Evolutionary conservation across 2,888 invertebrate species (phyloP).

Genomic region (Melanophora roralis): DNA sequence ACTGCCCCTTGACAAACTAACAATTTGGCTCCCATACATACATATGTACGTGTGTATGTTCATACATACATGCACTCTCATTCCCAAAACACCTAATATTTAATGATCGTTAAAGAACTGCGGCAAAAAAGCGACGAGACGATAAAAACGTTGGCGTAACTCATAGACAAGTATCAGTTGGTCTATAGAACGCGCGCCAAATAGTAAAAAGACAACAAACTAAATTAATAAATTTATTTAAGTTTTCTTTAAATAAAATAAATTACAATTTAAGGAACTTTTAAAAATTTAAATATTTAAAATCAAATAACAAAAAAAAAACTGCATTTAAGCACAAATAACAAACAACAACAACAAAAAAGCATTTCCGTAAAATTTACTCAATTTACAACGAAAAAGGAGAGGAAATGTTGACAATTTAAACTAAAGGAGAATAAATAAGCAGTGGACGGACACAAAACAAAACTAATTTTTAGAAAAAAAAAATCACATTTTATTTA

Average conservation of each 20-base stretch:
- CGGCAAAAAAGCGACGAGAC: conserved; percentile 32
- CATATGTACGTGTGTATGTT: too few species aligned
- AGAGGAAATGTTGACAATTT: conserved; percentile 7
- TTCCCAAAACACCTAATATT: neutral
- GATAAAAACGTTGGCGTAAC: conserved; percentile 63
- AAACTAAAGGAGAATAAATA: neutral
- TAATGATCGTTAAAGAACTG: conserved; percentile 30
- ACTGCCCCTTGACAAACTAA: neutral
- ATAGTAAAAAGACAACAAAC: conserved; percentile 9
- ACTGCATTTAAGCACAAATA: conserved; percentile 41
- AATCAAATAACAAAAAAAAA: neutral
- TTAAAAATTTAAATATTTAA: neutral
- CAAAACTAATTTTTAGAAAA: conserved; percentile 18
- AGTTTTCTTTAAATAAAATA: conserved; percentile 16
- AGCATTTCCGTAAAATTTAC: conserved; percentile 51
- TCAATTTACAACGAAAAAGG: conserved; percentile 27
- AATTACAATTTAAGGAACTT: conserved; percentile 20
- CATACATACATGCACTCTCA: neutral
- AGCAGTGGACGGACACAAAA: neutral
- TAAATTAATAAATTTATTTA: conserved; percentile 14
- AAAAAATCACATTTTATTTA: conserved; percentile 43
- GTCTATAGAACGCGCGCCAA: conserved; percentile 62
- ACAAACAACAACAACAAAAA: conserved; percentile 29
- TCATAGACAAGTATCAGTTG: conserved; percentile 62
- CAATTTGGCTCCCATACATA: neutral